Percentiles rank a stretch among this genome's conserved stretches.
These are phyloP conservation scores for Agrochola macilenta DNA, from an alignment of 2,888 invertebrate genomes.

Conservation along the genomic window DNA sequence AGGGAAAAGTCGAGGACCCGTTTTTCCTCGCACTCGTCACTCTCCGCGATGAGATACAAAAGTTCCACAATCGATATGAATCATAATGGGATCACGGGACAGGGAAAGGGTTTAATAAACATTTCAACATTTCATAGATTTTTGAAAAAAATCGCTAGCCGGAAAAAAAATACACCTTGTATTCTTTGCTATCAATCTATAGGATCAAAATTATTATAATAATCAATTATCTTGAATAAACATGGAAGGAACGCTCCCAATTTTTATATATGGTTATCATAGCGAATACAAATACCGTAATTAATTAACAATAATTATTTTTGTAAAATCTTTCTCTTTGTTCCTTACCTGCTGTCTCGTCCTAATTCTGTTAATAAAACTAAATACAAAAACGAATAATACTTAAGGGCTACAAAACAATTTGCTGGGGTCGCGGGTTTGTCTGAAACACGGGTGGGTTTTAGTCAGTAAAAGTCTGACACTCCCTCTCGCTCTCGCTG, in stretches of 20 bases:
- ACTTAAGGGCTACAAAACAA: slow-evolving; percentile 37
- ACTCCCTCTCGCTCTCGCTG: too few species aligned
- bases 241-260: neutral
- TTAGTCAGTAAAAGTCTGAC: too few species aligned
- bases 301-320: neutral
- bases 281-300: neutral
- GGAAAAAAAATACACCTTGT: neutral
- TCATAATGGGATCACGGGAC: neutral
- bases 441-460: too few species aligned
- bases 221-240: neutral
- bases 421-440: too few species aligned
- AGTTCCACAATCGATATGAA: neutral
- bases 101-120: neutral
- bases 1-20: neutral
- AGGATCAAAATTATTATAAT: neutral
- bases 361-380: neutral
- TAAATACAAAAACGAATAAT: neutral
- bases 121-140: neutral
- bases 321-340: neutral
- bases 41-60: neutral
- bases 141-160: neutral
- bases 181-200: neutral
- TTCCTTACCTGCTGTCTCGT: neutral
- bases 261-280: neutral
- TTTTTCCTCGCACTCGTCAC: slow-evolving; percentile 1